Evolutionary conservation across 1,140 invertebrate species (phyloP).

Genomic region (Sycobia sp.): DNA sequence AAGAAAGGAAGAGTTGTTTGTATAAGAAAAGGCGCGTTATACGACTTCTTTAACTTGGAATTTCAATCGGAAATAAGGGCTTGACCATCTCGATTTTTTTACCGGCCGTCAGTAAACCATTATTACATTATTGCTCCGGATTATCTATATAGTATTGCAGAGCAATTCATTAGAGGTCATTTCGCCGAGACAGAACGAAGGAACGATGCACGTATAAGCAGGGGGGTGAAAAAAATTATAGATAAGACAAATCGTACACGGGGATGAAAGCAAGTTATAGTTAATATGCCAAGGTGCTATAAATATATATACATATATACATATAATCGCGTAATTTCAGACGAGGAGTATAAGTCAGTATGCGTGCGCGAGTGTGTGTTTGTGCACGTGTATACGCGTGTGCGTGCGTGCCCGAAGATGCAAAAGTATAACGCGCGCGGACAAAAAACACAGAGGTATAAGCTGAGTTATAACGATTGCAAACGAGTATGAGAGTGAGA

Average conservation of each 20-base stretch:
- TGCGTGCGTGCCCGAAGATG: not conserved
- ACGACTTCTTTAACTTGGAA: no score
- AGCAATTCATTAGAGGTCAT: constrained; percentile 11
- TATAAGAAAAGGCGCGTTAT: no score
- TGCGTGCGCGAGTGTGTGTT: no score
- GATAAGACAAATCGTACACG: no score
- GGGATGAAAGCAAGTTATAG: not conserved
- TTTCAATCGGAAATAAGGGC: no score
- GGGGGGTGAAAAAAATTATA: no score
- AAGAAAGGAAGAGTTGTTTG: no score
- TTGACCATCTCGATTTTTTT: constrained; percentile 1
- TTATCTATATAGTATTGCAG: no score
- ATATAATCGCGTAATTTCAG: constrained; percentile 14
- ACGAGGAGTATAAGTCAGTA: no score
- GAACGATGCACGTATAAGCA: not conserved
- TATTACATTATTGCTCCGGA: constrained; percentile 29
- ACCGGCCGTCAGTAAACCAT: constrained; percentile 3
- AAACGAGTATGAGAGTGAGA: not conserved
- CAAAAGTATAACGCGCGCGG: not conserved
- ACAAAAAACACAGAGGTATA: constrained; percentile 12
- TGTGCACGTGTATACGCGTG: no score
- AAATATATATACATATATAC: no score
- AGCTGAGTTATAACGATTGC: constrained; percentile 3
- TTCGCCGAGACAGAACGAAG: not conserved
- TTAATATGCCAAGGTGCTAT: constrained; percentile 6